Evolutionary conservation across 2,888 invertebrate genomes (phyloP).

Genomic region (Caenorhabditis angaria): DNA sequence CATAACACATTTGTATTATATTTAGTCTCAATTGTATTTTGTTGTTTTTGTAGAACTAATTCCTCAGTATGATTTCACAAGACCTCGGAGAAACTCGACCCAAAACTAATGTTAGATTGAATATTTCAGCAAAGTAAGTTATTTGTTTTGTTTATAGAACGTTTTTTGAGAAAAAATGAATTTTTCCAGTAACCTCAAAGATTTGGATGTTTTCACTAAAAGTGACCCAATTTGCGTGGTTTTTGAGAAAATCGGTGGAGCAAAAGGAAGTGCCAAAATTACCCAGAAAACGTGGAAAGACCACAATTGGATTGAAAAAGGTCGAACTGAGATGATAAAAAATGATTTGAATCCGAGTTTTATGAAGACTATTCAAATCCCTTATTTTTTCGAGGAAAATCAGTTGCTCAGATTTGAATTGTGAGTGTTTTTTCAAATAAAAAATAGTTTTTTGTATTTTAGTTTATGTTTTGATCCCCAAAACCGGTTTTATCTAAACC

Average conservation of each 20-base stretch:
- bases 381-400: constrained; percentile 68
- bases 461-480: neutral
- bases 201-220: constrained; percentile 68
- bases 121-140: constrained; percentile 34
- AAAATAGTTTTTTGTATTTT: neutral
- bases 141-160: constrained; percentile 6
- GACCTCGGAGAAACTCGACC: constrained; percentile 23
- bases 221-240: constrained; percentile 69
- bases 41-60: neutral
- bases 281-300: constrained; percentile 7
- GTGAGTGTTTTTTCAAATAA: constrained; percentile 34
- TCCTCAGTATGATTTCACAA: constrained; percentile 17
- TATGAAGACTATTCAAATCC: constrained; percentile 56
- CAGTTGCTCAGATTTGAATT: constrained; percentile 67
- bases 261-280: constrained; percentile 14
- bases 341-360: constrained; percentile 68
- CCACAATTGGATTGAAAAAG: constrained; percentile 56
- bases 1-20: neutral
- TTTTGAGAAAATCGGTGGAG: constrained; percentile 33
- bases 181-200: constrained; percentile 59
- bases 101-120: constrained; percentile 31
- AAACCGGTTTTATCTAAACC: neutral
- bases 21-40: neutral
- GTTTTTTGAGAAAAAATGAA: constrained; percentile 4
- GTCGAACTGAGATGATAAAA: constrained; percentile 66